Conservation (phyloP, 2,113 vertebrate genomes). For the Neodon shergylaensis region DNA sequence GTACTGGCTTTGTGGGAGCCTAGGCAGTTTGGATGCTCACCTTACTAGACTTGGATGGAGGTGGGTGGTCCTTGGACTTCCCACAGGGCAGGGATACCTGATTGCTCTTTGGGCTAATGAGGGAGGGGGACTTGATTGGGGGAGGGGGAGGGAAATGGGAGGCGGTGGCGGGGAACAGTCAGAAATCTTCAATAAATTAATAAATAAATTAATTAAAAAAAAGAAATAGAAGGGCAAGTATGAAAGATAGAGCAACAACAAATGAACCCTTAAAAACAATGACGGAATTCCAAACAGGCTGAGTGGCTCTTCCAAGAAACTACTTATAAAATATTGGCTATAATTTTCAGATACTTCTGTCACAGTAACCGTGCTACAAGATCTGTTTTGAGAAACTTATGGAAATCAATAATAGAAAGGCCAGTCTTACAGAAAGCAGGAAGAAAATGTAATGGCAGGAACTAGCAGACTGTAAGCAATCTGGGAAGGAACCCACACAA, state of each 20-base stretch:
- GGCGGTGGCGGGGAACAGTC: too few relatives aligned
- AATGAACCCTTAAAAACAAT: background rate
- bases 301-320: conserved; percentile 4
- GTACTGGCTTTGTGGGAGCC: too few relatives aligned
- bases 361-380: background rate
- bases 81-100: too few relatives aligned
- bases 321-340: background rate
- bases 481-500: background rate
- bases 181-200: too few relatives aligned
- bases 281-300: background rate
- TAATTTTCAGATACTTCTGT: conserved; percentile 42
- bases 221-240: background rate
- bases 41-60: too few relatives aligned
- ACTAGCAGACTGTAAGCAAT: background rate
- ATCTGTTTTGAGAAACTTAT: conserved; percentile 22
- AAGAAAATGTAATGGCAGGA: background rate
- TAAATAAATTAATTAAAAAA: too few relatives aligned
- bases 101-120: too few relatives aligned
- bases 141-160: too few relatives aligned
- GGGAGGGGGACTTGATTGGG: too few relatives aligned
- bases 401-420: conserved; percentile 45
- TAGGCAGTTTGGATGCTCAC: too few relatives aligned
- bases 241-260: background rate
- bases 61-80: too few relatives aligned
- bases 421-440: background rate